These are phyloP conservation scores for Cotesia glomerata DNA, from an alignment of 1,140 invertebrate genomes.

Conservation along the genomic window DNA sequence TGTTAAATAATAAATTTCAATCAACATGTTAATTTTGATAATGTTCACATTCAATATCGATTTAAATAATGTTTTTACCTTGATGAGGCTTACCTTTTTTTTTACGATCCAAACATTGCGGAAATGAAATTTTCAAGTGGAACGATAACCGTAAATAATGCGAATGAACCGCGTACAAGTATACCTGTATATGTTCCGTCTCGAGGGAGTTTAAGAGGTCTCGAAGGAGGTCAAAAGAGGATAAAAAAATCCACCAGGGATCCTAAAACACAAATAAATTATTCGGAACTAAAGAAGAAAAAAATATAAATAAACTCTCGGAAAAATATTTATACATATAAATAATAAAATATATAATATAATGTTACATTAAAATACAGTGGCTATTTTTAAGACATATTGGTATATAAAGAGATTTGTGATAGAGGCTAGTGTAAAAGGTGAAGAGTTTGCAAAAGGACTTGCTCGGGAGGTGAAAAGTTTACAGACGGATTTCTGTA, in stretches of 20 bases:
- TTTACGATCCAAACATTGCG: conserved; percentile 25
- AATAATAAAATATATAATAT: not conserved
- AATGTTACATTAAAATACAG: too few relatives aligned
- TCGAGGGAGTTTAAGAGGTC: conserved; percentile 19
- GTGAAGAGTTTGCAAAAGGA: too few relatives aligned
- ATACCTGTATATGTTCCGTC: not conserved
- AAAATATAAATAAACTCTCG: not conserved
- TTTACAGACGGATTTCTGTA: too few relatives aligned
- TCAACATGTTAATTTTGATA: conserved; percentile 12
- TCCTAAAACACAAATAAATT: conserved; percentile 4
- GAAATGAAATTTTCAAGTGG: conserved; percentile 34
- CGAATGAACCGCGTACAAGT: conserved; percentile 8
- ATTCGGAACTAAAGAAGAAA: not conserved
- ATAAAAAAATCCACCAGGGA: not conserved
- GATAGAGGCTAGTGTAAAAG: too few relatives aligned
- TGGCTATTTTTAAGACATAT: too few relatives aligned
- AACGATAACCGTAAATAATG: conserved; percentile 34
- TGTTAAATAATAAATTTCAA: conserved; percentile 4
- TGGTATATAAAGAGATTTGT: too few relatives aligned
- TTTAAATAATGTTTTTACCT: conserved; percentile 7
- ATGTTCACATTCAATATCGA: conserved; percentile 1
- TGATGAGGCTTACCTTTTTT: not conserved
- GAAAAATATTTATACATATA: not conserved
- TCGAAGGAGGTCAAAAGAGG: not conserved
- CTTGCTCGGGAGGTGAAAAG: too few relatives aligned